Base-by-base conservation (phyloP, 2,888 invertebrate species). In the Abrostola triplasia region DNA sequence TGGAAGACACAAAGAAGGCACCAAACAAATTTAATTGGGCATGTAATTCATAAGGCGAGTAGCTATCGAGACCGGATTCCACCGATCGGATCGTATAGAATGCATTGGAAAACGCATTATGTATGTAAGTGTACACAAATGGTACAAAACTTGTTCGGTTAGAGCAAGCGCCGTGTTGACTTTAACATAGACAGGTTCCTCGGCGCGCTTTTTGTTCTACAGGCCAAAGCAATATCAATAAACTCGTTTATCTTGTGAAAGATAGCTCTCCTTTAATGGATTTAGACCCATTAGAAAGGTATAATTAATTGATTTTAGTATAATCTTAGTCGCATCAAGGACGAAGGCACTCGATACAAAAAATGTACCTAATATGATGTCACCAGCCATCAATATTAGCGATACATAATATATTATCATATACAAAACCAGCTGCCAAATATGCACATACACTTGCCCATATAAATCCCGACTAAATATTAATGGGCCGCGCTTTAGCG, bases 101-200 rank as follows among this genome's bases (percentile, higher is more conserved):
- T 90, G 87, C 81, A 87, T 87, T 87, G 83, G 86, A 88, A 90
- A 89, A 88, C 84, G 80, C 82, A 86, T 83, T 78, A 84, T 75
- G 81, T 77, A 74, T 79, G 78, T 77, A 84, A 76, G 80, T 81
- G 75, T 71, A 81, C 76, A 83, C 81, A 85, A 81, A 87, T 82
- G 81, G 82, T 84, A 83, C 77, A 81, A 86, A 91, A 92, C 92
- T 85, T 78, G 92, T 88, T 87, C 82, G 82, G 85, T 83, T 79
- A 83, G 85, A 76, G 81, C 76, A 82, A 85, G 81, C 82, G 81
- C 81, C 79, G 80, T 80, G 79, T 89, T 87, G 88, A 87, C 89
- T 90, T 85, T 84, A 85, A 74, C 83, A 82, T 82, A 76, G 85
- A 85, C 90, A 85, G 88, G 90, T 90, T 89, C 82, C 75, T 73